Percentiles rank a stretch among this genome's conserved stretches.
Conservation (phyloP, 2,113 vertebrate species). For the Polyodon spathula region DNA sequence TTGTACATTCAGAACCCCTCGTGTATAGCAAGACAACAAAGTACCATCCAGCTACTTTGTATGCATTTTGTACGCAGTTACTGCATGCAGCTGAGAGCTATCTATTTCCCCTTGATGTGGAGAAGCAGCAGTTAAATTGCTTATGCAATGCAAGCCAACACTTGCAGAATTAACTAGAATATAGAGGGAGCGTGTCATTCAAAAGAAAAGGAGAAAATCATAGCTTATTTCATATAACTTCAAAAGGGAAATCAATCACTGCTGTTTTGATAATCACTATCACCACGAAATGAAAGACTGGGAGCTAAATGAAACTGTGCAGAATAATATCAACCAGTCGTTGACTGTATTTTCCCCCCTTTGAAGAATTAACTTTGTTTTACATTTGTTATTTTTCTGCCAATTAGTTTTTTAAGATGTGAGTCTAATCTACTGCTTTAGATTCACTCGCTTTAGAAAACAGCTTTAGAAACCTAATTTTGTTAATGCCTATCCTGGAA, state of each 20-base stretch:
- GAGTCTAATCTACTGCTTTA: constrained; percentile 2
- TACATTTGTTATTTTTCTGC: not conserved
- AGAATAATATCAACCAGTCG: not conserved
- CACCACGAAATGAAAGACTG: not conserved
- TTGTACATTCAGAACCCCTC: too few relatives aligned
- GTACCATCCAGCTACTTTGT: too few relatives aligned
- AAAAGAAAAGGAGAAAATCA: not conserved
- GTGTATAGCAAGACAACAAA: too few relatives aligned
- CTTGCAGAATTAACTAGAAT: not conserved
- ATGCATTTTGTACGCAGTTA: too few relatives aligned
- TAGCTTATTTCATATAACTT: not conserved
- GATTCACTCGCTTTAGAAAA: not conserved
- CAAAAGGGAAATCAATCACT: not conserved
- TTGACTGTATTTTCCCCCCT: not conserved
- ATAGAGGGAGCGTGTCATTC: not conserved
- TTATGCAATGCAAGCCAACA: too few relatives aligned
- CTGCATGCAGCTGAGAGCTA: too few relatives aligned
- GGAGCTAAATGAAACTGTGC: not conserved
- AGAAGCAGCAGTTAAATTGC: too few relatives aligned
- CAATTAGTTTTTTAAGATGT: not conserved
- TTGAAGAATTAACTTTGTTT: constrained; percentile 1
- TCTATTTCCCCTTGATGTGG: too few relatives aligned
- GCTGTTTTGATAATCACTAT: not conserved
- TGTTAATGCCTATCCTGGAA: not conserved
- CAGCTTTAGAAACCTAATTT: not conserved